Base-by-base conservation (phyloP, 2,113 vertebrate species). In the Thalassarche chlororhynchos region DNA sequence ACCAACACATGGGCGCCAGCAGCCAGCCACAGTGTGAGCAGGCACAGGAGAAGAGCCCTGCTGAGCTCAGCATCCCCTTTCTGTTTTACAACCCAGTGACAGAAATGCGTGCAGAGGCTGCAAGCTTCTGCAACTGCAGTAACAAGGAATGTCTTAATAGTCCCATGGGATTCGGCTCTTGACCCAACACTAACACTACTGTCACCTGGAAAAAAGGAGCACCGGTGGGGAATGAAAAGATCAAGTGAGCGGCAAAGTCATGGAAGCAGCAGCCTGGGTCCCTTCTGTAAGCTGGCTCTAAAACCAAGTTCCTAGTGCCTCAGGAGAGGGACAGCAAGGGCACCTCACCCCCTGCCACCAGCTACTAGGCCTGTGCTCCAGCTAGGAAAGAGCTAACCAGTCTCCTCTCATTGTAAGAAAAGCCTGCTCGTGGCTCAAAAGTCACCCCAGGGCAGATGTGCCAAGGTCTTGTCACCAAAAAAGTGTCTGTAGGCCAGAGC, bases 361-460 rank as follows among this genome's bases (percentile, higher is more conserved):
- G 54, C 66, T 65, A 8, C 25, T 20, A 12, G 14, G 13, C 18
- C 72, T 44, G 52, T 34, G 52, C 31, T 54, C 58, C 58, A 54
- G 72, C 5, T 17, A 60, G 17, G 10, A 31, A 42, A n/a, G 42
- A 49, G 24, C 31, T 17, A n/a, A n/a, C 6, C 58, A 29, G 32
- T 4, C 8, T 38, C 32, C 21, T 46, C 38, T 20, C 18, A 10
- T 0, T 1, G 0, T 0, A 34, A n/a, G 12, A 82, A 49, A 51
- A 46, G 15, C 44, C 49, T 19, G 29, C 11, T 58, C 5, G 8
- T 6, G 58, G 58, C 38, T 72, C 62, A 49, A 26, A 64, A 44
- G 32, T 17, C 38, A 42, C 17, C 9, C 31, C 72, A 66, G 12
- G 64, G 52, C 32, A 64, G 17, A 64, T 1, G 6, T 34, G 28